Evolutionary conservation across 35 echinoderm and acorn worm genomes (phyloP), one percentile per base, ranked within the genome.

Genomic region (Anneissia japonica): DNA sequence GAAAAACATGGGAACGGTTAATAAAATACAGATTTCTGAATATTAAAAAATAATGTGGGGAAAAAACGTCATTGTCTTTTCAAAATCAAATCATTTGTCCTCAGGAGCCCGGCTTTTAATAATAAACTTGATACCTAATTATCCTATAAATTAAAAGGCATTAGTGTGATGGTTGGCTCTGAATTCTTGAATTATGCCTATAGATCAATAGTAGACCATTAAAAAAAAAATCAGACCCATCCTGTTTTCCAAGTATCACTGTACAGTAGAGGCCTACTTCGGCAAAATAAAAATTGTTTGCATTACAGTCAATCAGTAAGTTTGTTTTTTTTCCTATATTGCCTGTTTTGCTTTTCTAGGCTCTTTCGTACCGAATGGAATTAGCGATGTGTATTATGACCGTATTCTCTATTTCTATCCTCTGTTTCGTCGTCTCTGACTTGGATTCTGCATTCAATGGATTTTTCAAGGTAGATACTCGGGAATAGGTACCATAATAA

Each of bases 331-430:
- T 34, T 77, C 4, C 4, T 13, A 28, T 21, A 14, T 28, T 78
- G 21, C 21, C 31, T 17, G 12, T 28, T 78, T 32, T 78, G 10
- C 14, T 46, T 0, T 30, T 86, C 12, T 74, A 92, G 91, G 91
- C 91, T 0, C 16, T 38, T 1, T 89, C 91, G 0, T 89, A 89
- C 40, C 56, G 86, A 10, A 85, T 93, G 86, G 86, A 93, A 72
- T 87, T 93, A 30, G 81, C 84, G 29, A 88, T 93, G 82, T 93
- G 91, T 79, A 93, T 93, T n/a, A 93, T 93, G 91, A 93, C 91
- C 7, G 91, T 93, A 31, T 89, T 93, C 55, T 89, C 86, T 31
- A 93, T 93, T 72, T 89, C 73, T 38, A 88, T 88, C 32, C 86
- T 93, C 5, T 93, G 91, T 35, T 93, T 85, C 29, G 76, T 93